Base-by-base conservation (phyloP, 35 echinoderm and acorn worm species). In the Patiria miniata region DNA sequence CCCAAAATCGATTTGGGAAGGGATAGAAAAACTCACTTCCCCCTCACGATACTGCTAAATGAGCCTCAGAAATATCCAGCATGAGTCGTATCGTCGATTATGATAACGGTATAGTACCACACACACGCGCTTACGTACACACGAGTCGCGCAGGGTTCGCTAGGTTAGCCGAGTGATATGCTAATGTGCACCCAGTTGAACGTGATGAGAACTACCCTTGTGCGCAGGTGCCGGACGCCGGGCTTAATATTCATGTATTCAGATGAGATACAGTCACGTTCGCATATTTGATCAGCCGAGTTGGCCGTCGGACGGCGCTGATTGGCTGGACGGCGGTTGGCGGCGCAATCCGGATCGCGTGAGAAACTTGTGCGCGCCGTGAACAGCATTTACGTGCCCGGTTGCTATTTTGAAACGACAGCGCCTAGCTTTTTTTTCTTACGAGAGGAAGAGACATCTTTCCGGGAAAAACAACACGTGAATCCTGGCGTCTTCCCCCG, bases 141-240 rank as follows among this genome's bases (percentile, higher is more conserved):
- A 47, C 42, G 42, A 47, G 42, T 47, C 42, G 42, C 42, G 42
- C 42, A 47, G 4, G 42, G 12, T 4, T 30, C 19, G 19, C 8
- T 8, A n/a, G 40, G 78, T 39, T n/a, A 80, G 40, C 32, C 12
- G 36, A 80, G 38, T 36, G 52, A 58, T 83, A 83, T 83, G 81
- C 81, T 52, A 83, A 58, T 83, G n/a, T 44, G 38, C n/a, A 19
- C 51, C 14, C 38, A 40, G 85, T 57, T 87, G 85, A 87, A 87
- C 85, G 85, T 87, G 85, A 87, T 87, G 85, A 87, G 85, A 87
- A 77, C 76, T 73, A 87, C 77, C 85, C 40, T 39, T 78, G 40
- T 87, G 85, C 85, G 85, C 85, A 87, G 53, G 85, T 87, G 68
- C 85, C n/a, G 52, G 52, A 77, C 23, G 76, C 65, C 36, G 28